Conservation (phyloP, 1,140 invertebrate genomes). For the Achatina immaculata region DNA sequence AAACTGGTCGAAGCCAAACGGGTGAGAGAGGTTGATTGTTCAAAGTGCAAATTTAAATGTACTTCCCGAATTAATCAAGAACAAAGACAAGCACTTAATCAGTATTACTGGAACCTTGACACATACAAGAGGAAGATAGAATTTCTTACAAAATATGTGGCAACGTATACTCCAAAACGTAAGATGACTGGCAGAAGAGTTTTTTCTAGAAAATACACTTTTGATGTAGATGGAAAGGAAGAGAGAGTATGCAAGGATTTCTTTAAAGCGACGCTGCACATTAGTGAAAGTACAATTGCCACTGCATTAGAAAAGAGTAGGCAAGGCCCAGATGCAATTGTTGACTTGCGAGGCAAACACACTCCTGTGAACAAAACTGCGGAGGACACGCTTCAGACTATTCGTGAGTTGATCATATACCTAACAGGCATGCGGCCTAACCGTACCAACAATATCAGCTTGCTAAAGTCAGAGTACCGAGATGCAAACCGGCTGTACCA, state of each 20-base stretch:
- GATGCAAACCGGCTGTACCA: conserved; percentile 26
- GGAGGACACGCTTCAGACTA: conserved; percentile 28
- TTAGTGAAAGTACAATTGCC: conserved; percentile 35
- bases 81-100: not conserved
- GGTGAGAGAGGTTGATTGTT: conserved; percentile 28
- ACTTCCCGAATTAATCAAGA: conserved; percentile 16
- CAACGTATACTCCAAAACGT: conserved; percentile 30
- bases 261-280: conserved; percentile 24
- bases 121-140: conserved; percentile 31
- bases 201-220: conserved; percentile 30
- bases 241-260: conserved; percentile 34
- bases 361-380: conserved; percentile 30
- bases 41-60: conserved; percentile 30
- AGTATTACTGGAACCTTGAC: conserved; percentile 25
- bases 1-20: conserved; percentile 22
- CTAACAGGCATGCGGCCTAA: conserved; percentile 26
- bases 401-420: conserved; percentile 33
- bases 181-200: conserved; percentile 26
- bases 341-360: conserved; percentile 32
- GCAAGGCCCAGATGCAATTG: conserved; percentile 21
- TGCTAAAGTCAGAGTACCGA: not conserved
- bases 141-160: conserved; percentile 22
- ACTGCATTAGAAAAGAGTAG: conserved; percentile 23
- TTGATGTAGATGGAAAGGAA: conserved; percentile 16
- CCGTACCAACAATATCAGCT: not conserved